Conservation (phyloP, 1,140 invertebrate genomes). For the Camponotus pennsylvanicus region DNA sequence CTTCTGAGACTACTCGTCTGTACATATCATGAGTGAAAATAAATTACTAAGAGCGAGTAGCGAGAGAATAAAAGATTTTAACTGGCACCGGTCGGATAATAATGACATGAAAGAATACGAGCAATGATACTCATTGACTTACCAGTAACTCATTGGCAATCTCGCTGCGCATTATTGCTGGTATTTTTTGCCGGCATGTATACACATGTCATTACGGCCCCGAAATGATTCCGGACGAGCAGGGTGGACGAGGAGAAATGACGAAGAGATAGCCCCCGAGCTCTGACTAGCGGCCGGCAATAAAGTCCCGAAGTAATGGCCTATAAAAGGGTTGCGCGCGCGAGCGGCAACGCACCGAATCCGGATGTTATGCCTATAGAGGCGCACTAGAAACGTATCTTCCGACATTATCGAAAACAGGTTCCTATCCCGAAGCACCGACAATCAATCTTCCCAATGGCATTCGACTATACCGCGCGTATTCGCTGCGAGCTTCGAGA, state of each 20-base stretch:
- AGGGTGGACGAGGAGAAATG: slow-evolving; percentile 52
- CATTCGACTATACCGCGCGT: slow-evolving; percentile 31
- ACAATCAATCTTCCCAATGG: slow-evolving; percentile 59
- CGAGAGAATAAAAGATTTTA: slow-evolving; percentile 35
- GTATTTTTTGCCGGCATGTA: slow-evolving; percentile 44
- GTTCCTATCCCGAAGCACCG: slow-evolving; percentile 69
- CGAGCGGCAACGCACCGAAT: slow-evolving; percentile 36
- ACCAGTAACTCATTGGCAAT: slow-evolving; percentile 1
- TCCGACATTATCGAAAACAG: slow-evolving; percentile 77
- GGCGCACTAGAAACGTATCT: slow-evolving; percentile 68
- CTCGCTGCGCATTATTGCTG: slow-evolving; percentile 35
- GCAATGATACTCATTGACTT: slow-evolving; percentile 19
- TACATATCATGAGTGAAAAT: slow-evolving; percentile 1
- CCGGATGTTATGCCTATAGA: slow-evolving; percentile 40
- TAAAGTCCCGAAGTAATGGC: slow-evolving; percentile 70
- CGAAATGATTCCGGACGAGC: slow-evolving; percentile 57
- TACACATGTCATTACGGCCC: slow-evolving; percentile 44
- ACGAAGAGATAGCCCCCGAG: slow-evolving; percentile 60
- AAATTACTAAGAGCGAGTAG: not conserved
- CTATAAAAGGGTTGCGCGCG: slow-evolving; percentile 65
- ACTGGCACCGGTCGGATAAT: slow-evolving; percentile 12
- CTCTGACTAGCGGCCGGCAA: slow-evolving; percentile 61
- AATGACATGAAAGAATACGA: slow-evolving; percentile 34
- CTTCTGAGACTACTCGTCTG: not conserved
- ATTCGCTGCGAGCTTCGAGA: not conserved